phyloP scores from a whole-genome alignment of 2,797 vertebrate species.

The Trematomus bernacchii region DNA sequence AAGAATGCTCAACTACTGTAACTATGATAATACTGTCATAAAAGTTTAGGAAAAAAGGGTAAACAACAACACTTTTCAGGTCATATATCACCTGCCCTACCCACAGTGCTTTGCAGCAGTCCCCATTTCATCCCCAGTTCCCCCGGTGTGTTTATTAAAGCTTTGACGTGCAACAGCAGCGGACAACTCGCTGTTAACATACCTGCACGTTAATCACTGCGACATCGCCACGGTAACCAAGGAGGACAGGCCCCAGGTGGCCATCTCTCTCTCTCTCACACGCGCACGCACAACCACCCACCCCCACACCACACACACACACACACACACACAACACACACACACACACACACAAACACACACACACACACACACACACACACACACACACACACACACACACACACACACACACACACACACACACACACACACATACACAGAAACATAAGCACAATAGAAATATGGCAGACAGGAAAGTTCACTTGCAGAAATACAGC shows the following conservation, averaged over 20 bases:
- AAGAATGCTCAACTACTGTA: not conserved
- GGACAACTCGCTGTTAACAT: conserved; percentile 60
- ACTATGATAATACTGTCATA: conserved; percentile 34
- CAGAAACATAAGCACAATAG: conserved; percentile 31
- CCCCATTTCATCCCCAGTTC: conserved; percentile 43
- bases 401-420: not conserved
- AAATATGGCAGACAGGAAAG: conserved; percentile 36
- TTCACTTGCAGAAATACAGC: conserved; percentile 19
- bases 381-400: not conserved
- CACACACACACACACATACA: not conserved
- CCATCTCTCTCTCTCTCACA: conserved; percentile 20
- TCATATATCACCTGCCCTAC: conserved; percentile 67
- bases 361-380: conserved; percentile 11
- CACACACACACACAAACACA: conserved; percentile 8
- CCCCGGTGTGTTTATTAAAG: conserved; percentile 60
- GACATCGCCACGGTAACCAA: conserved; percentile 65
- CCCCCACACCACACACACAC: conserved; percentile 10
- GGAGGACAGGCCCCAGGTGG: conserved; percentile 74
- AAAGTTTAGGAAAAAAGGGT: conserved; percentile 45
- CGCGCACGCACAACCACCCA: not conserved
- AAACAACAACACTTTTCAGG: conserved; percentile 50
- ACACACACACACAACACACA: not conserved
- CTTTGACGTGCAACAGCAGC: conserved; percentile 30
- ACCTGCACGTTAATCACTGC: conserved; percentile 77
- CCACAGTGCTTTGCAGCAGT: conserved; percentile 61